Percentiles rank a stretch among this genome's conserved stretches.
These are phyloP conservation scores for Lordiphosa clarofinis DNA, from an alignment of 1,140 invertebrate genomes.

Conservation along the genomic window DNA sequence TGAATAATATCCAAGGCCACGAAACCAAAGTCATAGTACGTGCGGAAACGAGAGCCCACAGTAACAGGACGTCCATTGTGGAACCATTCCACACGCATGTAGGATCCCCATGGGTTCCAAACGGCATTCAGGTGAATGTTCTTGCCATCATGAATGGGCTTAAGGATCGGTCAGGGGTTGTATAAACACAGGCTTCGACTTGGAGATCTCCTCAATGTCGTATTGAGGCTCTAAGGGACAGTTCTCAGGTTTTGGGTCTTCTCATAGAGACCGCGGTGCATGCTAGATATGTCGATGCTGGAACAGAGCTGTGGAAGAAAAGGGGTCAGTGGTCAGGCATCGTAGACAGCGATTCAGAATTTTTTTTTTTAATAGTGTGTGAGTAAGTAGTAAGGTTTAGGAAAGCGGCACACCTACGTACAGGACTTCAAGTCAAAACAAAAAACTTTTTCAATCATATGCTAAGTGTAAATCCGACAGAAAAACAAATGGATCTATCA, in stretches of 20 bases:
- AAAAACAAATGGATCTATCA: too few relatives aligned
- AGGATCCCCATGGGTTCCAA: conserved; percentile 97
- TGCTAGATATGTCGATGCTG: conserved; percentile 92
- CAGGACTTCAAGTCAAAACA: too few relatives aligned
- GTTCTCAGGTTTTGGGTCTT: conserved; percentile 92
- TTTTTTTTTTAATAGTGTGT: too few relatives aligned
- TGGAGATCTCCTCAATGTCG: conserved; percentile 94
- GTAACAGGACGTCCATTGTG: conserved; percentile 93
- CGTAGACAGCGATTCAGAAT: too few relatives aligned
- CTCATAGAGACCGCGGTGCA: conserved; percentile 90
- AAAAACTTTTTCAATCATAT: too few relatives aligned
- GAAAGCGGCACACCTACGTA: too few relatives aligned
- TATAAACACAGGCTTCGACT: conserved; percentile 94
- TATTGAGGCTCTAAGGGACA: conserved; percentile 93
- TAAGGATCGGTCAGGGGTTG: conserved; percentile 90
- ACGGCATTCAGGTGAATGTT: conserved; percentile 93
- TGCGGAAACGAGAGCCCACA: conserved; percentile 93
- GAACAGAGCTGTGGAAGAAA: conserved; percentile 84
- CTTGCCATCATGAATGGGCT: conserved; percentile 92
- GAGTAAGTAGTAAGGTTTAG: too few relatives aligned
- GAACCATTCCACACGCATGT: conserved; percentile 98
- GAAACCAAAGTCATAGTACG: conserved; percentile 97
- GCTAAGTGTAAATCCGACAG: too few relatives aligned
- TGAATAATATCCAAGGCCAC: conserved; percentile 95
- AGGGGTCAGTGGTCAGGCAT: too few relatives aligned